These are phyloP conservation scores for Drosophila hamatofila DNA, from an alignment of 2,888 invertebrate genomes.

Conservation along the genomic window DNA sequence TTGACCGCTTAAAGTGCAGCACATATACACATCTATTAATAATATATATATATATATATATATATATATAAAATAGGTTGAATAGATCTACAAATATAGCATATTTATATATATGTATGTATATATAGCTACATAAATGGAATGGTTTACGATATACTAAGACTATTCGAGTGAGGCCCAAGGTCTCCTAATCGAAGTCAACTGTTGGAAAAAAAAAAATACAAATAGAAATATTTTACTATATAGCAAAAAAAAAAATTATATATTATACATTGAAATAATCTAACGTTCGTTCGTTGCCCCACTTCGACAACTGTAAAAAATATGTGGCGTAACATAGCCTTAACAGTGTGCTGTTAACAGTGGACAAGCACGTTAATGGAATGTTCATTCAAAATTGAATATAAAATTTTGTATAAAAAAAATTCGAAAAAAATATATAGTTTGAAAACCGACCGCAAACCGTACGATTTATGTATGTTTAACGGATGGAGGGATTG, in stretches of 20 bases:
- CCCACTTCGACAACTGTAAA: constrained; percentile 8
- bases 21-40: background rate
- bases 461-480: background rate
- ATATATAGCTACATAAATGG: constrained; percentile 21
- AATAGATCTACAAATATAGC: constrained; percentile 1
- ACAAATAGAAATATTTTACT: background rate
- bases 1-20: constrained; percentile 43
- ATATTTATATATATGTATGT: background rate
- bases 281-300: constrained; percentile 19
- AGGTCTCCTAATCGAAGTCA: constrained; percentile 17
- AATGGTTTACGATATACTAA: constrained; percentile 28
- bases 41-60: background rate
- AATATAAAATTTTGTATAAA: no score
- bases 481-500: constrained; percentile 2
- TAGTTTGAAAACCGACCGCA: background rate
- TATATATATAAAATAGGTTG: no score
- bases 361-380: background rate
- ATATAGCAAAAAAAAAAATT: constrained; percentile 1
- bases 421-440: background rate
- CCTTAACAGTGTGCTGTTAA: constrained; percentile 12
- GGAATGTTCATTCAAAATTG: background rate
- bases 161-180: constrained; percentile 23
- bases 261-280: background rate
- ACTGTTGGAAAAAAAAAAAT: constrained; percentile 2
- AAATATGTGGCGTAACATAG: background rate